phyloP scores from a whole-genome alignment of 2,888 invertebrate species.

The Thymelicus sylvestris region DNA sequence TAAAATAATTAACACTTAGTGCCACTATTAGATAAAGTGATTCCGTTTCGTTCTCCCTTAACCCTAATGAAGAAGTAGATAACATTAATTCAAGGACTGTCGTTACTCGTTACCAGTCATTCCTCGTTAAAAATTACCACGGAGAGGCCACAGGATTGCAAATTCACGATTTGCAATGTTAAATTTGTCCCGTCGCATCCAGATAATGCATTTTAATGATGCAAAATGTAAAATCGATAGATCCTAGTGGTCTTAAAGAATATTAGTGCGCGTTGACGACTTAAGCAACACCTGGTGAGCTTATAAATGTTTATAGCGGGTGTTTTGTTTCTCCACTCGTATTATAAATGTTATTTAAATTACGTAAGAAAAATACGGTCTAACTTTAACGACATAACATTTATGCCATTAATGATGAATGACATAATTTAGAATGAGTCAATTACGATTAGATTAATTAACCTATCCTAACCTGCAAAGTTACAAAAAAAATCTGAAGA shows the following conservation, averaged over 20 bases:
- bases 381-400: background rate
- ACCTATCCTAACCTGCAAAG: too few relatives aligned
- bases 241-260: slow-evolving; percentile 56
- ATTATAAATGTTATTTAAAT: slow-evolving; percentile 7
- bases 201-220: slow-evolving; percentile 86
- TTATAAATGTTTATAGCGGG: slow-evolving; percentile 53
- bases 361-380: background rate
- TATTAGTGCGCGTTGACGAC: slow-evolving; percentile 61
- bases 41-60: slow-evolving; percentile 19
- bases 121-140: slow-evolving; percentile 82
- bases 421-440: background rate
- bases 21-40: slow-evolving; percentile 37
- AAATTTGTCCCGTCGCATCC: slow-evolving; percentile 70
- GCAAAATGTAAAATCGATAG: slow-evolving; percentile 74
- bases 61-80: slow-evolving; percentile 48
- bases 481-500: too few relatives aligned
- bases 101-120: slow-evolving; percentile 62
- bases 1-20: slow-evolving; percentile 38
- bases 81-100: slow-evolving; percentile 76
- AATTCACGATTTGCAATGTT: slow-evolving; percentile 83
- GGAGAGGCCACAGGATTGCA: slow-evolving; percentile 66
- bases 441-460: background rate
- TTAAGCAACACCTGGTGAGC: slow-evolving; percentile 64
- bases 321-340: slow-evolving; percentile 16
- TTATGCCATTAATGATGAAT: background rate